phyloP scores from a whole-genome alignment of 2,888 invertebrate genomes.

The Latrodectus elegans region DNA sequence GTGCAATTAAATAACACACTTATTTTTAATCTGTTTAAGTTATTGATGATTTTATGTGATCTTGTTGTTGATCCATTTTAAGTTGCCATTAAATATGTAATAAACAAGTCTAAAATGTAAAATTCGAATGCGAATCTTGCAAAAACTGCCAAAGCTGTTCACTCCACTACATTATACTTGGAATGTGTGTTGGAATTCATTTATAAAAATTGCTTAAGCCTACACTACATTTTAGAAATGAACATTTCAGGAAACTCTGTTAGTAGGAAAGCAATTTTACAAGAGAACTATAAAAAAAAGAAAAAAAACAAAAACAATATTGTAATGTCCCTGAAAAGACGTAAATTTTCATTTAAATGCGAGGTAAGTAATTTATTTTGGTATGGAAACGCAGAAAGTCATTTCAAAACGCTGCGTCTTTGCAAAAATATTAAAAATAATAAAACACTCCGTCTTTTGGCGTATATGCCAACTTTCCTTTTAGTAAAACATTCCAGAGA shows the following conservation, averaged over 20 bases:
- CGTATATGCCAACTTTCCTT: constrained; percentile 23
- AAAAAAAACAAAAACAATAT: background rate
- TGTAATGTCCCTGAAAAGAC: constrained; percentile 8
- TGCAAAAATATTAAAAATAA: constrained; percentile 23
- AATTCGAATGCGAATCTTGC: no score
- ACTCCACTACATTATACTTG: no score
- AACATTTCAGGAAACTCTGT: background rate
- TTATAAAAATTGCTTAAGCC: no score
- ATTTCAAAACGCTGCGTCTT: constrained; percentile 2
- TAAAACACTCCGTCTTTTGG: constrained; percentile 14
- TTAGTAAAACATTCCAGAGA: constrained; percentile 15
- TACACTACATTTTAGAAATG: no score
- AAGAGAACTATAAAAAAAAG: background rate
- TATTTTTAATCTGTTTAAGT: no score
- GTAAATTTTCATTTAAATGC: constrained; percentile 39
- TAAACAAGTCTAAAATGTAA: no score
- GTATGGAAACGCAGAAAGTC: background rate
- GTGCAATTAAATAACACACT: no score
- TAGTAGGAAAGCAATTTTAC: background rate
- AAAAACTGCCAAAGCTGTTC: no score
- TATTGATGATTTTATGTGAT: no score
- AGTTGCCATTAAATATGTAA: no score
- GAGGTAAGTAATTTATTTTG: constrained; percentile 37
- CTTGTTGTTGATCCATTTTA: no score
- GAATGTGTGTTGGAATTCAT: no score